These are phyloP conservation scores for Drosophila limbata DNA, from an alignment of 2,888 invertebrate genomes.

Conservation along the genomic window DNA sequence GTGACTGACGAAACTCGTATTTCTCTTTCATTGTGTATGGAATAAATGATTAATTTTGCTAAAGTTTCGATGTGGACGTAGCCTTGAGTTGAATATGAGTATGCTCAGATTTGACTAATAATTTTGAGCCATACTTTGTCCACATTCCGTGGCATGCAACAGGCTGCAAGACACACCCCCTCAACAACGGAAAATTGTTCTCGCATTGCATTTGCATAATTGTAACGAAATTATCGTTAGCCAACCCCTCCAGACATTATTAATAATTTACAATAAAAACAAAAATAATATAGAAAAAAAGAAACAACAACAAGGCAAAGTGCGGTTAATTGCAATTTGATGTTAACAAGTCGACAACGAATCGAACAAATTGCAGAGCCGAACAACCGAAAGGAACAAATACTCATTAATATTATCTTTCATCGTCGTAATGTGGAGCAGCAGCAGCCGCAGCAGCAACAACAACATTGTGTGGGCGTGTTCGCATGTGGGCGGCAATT, in stretches of 20 bases:
- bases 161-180: conserved; percentile 23
- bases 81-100: not conserved
- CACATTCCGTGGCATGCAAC: conserved; percentile 8
- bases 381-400: conserved; percentile 22
- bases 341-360: conserved; percentile 77
- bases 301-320: conserved; percentile 31
- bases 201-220: conserved; percentile 46
- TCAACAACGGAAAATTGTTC: conserved; percentile 12
- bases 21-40: not conserved
- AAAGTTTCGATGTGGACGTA: not conserved
- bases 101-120: not conserved
- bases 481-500: conserved; percentile 38
- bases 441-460: conserved; percentile 21
- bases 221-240: conserved; percentile 16
- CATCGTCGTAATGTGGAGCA: conserved; percentile 41
- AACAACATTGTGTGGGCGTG: conserved; percentile 35
- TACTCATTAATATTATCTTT: conserved; percentile 56
- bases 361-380: conserved; percentile 55
- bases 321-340: conserved; percentile 80
- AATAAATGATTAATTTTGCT: not conserved
- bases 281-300: not conserved
- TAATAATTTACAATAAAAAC: conserved; percentile 9
- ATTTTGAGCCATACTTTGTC: not conserved
- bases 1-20: not conserved
- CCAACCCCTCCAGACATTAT: not conserved